Evolutionary conservation across 1,140 invertebrate species (phyloP).

Genomic region (Tribolium castaneum): DNA sequence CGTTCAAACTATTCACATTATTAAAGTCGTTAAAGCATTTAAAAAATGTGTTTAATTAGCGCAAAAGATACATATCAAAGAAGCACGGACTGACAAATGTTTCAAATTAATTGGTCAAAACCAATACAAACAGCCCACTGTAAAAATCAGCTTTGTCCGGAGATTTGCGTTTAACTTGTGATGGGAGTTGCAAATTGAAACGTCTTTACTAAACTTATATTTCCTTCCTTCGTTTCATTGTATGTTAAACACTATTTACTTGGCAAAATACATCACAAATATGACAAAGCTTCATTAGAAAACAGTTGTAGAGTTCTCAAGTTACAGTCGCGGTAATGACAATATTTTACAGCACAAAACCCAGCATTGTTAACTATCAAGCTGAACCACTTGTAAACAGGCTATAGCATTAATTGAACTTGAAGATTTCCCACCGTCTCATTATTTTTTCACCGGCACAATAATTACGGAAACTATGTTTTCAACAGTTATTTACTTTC

Average conservation of each 20-base stretch:
- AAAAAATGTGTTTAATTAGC: not conserved
- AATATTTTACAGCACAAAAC: not conserved
- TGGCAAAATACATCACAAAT: not conserved
- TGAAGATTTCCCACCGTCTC: not conserved
- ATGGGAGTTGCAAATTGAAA: too few relatives aligned
- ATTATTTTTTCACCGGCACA: not conserved
- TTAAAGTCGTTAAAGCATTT: not conserved
- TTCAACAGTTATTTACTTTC: slow-evolving; percentile 10
- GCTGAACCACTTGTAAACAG: not conserved
- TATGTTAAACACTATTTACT: too few relatives aligned
- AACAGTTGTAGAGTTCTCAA: not conserved
- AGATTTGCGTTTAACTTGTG: too few relatives aligned
- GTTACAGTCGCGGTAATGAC: not conserved
- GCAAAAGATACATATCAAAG: not conserved
- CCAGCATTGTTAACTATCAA: not conserved
- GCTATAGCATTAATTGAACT: not conserved
- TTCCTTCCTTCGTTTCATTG: too few relatives aligned
- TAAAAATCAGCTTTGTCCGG: too few relatives aligned
- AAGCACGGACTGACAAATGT: too few relatives aligned
- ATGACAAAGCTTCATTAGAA: not conserved
- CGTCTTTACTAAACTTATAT: too few relatives aligned
- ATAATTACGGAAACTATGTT: not conserved
- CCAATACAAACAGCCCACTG: too few relatives aligned
- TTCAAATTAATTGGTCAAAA: too few relatives aligned
- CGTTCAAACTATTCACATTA: not conserved